Evolutionary conservation across 1,140 invertebrate species (phyloP).

Genomic region (Psix sp.): DNA sequence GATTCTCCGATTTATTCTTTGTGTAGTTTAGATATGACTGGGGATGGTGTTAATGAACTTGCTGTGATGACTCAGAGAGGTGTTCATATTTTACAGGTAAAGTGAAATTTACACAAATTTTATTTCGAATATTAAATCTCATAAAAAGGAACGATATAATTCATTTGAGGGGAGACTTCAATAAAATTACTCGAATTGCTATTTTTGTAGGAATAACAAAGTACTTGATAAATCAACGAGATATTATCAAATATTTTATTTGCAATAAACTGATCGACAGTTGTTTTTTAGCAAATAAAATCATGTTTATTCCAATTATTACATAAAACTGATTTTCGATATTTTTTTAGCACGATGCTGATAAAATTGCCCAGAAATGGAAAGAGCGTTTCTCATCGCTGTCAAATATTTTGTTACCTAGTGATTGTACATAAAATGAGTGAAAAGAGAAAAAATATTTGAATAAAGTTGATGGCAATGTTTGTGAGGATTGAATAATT

Average conservation of each 20-base stretch:
- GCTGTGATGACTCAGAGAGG: conserved; percentile 83
- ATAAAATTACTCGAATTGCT: too few species aligned
- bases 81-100: conserved; percentile 81
- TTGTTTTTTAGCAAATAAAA: not conserved
- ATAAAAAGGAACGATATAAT: too few species aligned
- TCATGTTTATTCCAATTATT: conserved; percentile 9
- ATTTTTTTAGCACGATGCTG: conserved; percentile 42
- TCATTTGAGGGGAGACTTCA: too few species aligned
- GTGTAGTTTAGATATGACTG: conserved; percentile 82
- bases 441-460: too few species aligned
- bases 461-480: too few species aligned
- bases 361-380: conserved; percentile 26
- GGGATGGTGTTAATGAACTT: conserved; percentile 83
- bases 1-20: conserved; percentile 81
- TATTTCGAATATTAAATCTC: too few species aligned
- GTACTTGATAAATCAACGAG: too few species aligned
- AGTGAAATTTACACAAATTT: not conserved
- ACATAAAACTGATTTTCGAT: not conserved
- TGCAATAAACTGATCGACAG: too few species aligned
- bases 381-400: conserved; percentile 11
- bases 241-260: too few species aligned
- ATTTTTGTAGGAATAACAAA: too few species aligned
- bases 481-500: too few species aligned
- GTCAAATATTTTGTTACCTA: conserved; percentile 2
- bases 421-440: too few species aligned